Percentiles rank a stretch among this genome's conserved stretches.
phyloP scores from a whole-genome alignment of 2,888 invertebrate species.

The Epirrita christyi region DNA sequence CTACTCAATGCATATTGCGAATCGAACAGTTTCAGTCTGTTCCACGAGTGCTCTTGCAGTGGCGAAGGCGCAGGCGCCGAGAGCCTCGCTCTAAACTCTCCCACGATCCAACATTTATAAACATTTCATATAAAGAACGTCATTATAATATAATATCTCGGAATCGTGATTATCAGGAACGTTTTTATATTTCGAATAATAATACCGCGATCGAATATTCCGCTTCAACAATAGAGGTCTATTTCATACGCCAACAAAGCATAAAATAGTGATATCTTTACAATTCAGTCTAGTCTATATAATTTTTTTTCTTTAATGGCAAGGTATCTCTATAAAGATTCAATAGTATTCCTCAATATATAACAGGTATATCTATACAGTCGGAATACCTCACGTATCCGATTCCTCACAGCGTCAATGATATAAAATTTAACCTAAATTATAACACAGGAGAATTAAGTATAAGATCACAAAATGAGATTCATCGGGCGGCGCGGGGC shows the following conservation, averaged over 20 bases:
- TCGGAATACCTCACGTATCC: conserved; percentile 78
- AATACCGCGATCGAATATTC: conserved; percentile 64
- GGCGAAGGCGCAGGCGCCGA: conserved; percentile 38
- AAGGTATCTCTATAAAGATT: conserved; percentile 84
- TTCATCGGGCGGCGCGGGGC: conserved; percentile 78
- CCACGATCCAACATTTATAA: conserved; percentile 66
- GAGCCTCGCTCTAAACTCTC: conserved; percentile 53
- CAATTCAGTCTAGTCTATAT: conserved; percentile 85
- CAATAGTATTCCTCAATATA: conserved; percentile 81
- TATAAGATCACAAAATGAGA: conserved; percentile 86
- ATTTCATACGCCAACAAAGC: conserved; percentile 82
- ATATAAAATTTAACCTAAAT: conserved; percentile 85
- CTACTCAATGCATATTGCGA: conserved; percentile 7
- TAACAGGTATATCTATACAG: conserved; percentile 82
- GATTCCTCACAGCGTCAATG: conserved; percentile 83
- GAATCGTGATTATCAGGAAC: conserved; percentile 71
- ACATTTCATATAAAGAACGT: conserved; percentile 68
- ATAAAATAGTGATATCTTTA: conserved; percentile 85
- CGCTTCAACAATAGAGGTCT: conserved; percentile 77
- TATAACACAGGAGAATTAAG: conserved; percentile 85
- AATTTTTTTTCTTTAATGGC: conserved; percentile 81
- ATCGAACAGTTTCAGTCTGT: conserved; percentile 26
- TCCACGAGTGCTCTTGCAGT: conserved; percentile 17
- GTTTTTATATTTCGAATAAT: conserved; percentile 64
- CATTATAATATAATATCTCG: conserved; percentile 66